These are phyloP conservation scores for Bombus breviceps DNA, from an alignment of 1,140 invertebrate species.

Conservation along the genomic window DNA sequence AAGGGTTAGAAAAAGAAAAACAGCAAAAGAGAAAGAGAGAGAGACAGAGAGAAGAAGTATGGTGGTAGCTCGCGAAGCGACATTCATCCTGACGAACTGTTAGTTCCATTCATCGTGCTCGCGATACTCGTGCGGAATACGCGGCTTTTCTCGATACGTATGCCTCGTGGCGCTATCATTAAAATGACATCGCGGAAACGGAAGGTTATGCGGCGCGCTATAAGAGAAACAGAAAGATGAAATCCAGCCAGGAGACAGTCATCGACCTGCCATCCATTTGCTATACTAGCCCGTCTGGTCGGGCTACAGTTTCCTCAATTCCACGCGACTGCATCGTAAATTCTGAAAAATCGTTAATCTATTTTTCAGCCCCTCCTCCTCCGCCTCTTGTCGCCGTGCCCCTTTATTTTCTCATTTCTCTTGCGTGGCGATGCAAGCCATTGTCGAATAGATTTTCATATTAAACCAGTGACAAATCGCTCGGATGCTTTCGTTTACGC, in stretches of 20 bases:
- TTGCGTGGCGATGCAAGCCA: slow-evolving; percentile 65
- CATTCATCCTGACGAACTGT: slow-evolving; percentile 73
- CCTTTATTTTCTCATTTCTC: slow-evolving; percentile 67
- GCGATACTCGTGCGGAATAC: slow-evolving; percentile 62
- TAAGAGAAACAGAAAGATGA: slow-evolving; percentile 39
- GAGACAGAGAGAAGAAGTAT: not conserved
- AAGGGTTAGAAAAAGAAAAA: not conserved
- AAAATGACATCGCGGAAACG: slow-evolving; percentile 69
- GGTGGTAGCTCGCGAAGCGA: slow-evolving; percentile 49
- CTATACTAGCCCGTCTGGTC: not conserved
- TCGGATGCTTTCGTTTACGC: not conserved
- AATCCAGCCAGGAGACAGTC: slow-evolving; percentile 55
- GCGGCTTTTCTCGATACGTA: slow-evolving; percentile 57
- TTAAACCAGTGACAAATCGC: slow-evolving; percentile 52
- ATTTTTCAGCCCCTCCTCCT: not conserved
- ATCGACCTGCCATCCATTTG: slow-evolving; percentile 27
- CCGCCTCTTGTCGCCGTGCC: not conserved
- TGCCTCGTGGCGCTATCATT: slow-evolving; percentile 69
- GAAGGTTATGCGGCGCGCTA: slow-evolving; percentile 35
- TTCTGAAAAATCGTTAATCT: slow-evolving; percentile 63
- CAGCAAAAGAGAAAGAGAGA: not conserved
- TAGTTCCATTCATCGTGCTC: slow-evolving; percentile 72
- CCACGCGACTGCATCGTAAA: slow-evolving; percentile 55
- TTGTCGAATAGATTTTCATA: slow-evolving; percentile 46
- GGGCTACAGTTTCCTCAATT: slow-evolving; percentile 49